These are phyloP conservation scores for Paralichthys olivaceus DNA, from an alignment of 2,113 vertebrate genomes.

Conservation along the genomic window DNA sequence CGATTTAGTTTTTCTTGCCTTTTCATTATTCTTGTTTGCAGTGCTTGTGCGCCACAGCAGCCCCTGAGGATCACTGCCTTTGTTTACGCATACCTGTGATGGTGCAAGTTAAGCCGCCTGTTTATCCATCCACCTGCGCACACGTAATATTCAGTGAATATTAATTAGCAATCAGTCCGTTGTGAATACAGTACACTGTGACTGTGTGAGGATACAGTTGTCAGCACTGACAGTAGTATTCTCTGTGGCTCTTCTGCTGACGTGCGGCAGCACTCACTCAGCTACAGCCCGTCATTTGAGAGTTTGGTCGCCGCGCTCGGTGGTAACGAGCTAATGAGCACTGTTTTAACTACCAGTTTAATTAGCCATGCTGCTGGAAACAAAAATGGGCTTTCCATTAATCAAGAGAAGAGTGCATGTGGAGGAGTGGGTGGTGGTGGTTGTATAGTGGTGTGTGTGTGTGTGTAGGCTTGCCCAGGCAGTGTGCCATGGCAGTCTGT, in stretches of 20 bases:
- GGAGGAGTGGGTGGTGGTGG: constrained; percentile 55
- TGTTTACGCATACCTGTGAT: constrained; percentile 63
- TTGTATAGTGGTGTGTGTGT: constrained; percentile 58
- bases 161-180: constrained; percentile 77
- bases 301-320: constrained; percentile 59
- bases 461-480: constrained; percentile 82
- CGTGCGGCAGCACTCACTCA: constrained; percentile 53
- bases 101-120: constrained; percentile 51
- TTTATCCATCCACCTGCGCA: constrained; percentile 72
- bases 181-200: constrained; percentile 76
- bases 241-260: constrained; percentile 68
- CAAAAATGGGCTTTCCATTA: constrained; percentile 85
- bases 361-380: constrained; percentile 85
- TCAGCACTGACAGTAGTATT: constrained; percentile 78
- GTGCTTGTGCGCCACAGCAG: background rate
- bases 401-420: constrained; percentile 75
- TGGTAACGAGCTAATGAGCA: constrained; percentile 81
- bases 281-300: constrained; percentile 72
- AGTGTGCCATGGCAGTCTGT: constrained; percentile 76
- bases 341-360: constrained; percentile 83
- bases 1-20: constrained; percentile 7
- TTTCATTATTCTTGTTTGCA: background rate
- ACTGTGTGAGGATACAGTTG: constrained; percentile 84
- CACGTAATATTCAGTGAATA: constrained; percentile 76
- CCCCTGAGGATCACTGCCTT: constrained; percentile 19